Evolutionary conservation across 2,113 vertebrate genomes (phyloP), one percentile per base, ranked within the genome.

Genomic region (Micronycteris hirsuta): DNA sequence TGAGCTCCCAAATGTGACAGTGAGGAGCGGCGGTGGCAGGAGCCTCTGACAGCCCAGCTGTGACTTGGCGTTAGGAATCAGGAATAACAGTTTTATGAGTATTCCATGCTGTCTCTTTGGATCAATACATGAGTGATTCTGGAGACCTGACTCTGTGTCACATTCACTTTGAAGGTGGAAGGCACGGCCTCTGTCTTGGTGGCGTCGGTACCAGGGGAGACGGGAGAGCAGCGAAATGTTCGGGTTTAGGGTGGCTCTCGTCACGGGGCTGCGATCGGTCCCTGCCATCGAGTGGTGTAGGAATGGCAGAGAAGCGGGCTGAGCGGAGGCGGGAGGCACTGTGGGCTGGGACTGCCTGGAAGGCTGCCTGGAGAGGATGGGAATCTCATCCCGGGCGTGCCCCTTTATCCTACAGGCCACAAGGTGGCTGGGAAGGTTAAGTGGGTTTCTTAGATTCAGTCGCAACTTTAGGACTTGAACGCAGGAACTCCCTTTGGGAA

Each of bases 351-450:
- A 1, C 14, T 41, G 65, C 22, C 43, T 33, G 6, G 43, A 43
- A 31, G 12, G 36, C 38, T 16, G 36, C 0, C 1, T 31, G 70
- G 54, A 43, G 31, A 24, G 43, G 47, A 11, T 31, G 73, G 65
- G n/a, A 36, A 0, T 24, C 14, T 31, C n/a, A 4, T 5, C 17
- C n/a, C 14, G 36, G 71, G 17, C 1, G 3, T 22, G 22, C 22
- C 28, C 24, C 38, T 54, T 13, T 13, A 22, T 38, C 31, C 8
- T 2, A 0, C 28, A 36, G 33, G n/a, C 43, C 5, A 76, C n/a
- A 54, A 31, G 61, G 49, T 0, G 20, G 78, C 77, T 38, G 11
- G 36, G 10, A 85, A 36, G 22, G 24, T 54, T 4, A 24, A 33
- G 65, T 15, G 43, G 7, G 5, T 52, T 85, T 81, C n/a, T 86